Evolutionary conservation across 2,888 invertebrate species (phyloP).

Genomic region (Cistogaster globosa): DNA sequence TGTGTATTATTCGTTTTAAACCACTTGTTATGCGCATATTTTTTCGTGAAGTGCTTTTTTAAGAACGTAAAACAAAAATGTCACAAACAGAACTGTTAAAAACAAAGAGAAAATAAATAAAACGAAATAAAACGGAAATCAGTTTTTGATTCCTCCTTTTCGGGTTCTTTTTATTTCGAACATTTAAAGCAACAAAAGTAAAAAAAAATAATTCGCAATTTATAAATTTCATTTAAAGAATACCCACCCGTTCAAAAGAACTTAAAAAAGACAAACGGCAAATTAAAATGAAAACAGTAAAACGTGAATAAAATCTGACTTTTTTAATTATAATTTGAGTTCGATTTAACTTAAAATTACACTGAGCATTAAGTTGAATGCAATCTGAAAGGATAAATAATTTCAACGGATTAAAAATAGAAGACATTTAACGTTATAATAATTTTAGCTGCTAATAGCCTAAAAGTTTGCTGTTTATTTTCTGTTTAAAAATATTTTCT

Average conservation of each 20-base stretch:
- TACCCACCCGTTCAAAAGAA: not conserved
- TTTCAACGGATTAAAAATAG: too few species aligned
- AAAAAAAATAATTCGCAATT: conserved; percentile 38
- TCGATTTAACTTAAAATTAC: too few species aligned
- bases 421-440: too few species aligned
- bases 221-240: conserved; percentile 31
- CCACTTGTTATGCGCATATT: conserved; percentile 71
- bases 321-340: too few species aligned
- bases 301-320: too few species aligned
- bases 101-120: conserved; percentile 4
- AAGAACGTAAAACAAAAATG: conserved; percentile 66
- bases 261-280: not conserved
- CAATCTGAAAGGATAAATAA: too few species aligned
- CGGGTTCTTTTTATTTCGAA: not conserved
- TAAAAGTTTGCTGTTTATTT: too few species aligned
- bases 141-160: conserved; percentile 23
- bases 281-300: not conserved
- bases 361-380: too few species aligned
- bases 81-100: conserved; percentile 54
- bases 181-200: not conserved
- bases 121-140: conserved; percentile 36
- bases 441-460: too few species aligned
- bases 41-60: conserved; percentile 58
- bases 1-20: conserved; percentile 60
- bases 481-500: too few species aligned